Evolutionary conservation across 2,888 invertebrate species (phyloP).

Genomic region (Lutraria lutraria): DNA sequence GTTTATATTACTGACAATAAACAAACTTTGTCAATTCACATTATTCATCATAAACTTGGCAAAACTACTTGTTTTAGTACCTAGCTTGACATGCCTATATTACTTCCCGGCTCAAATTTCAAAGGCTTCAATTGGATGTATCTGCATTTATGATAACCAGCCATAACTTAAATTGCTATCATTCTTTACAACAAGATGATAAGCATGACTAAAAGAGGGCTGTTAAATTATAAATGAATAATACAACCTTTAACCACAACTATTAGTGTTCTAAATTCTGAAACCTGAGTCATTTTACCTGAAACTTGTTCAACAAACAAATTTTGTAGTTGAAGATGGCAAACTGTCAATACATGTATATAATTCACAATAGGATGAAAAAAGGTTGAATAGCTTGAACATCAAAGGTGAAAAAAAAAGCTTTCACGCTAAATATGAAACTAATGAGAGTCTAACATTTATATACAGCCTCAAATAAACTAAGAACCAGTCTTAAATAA

Average conservation of each 20-base stretch:
- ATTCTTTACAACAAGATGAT: not conserved
- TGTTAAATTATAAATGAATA: conserved; percentile 2
- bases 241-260: not conserved
- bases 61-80: conserved; percentile 1
- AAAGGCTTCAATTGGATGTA: not conserved
- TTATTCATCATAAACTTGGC: not conserved
- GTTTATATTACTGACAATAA: not conserved
- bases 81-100: not conserved
- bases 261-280: not conserved
- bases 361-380: not conserved
- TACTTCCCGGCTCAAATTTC: not conserved
- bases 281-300: conserved; percentile 18
- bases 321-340: not conserved
- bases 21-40: not conserved
- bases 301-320: conserved; percentile 11
- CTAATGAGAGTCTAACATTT: not conserved
- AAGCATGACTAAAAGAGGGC: conserved; percentile 7
- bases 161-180: conserved; percentile 18
- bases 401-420: not conserved
- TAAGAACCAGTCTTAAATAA: too few species aligned
- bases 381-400: not conserved
- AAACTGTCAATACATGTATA: conserved; percentile 1
- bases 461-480: too few species aligned
- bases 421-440: not conserved
- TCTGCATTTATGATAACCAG: not conserved